phyloP scores from a whole-genome alignment of 1,140 invertebrate genomes.

The Aricia agestis region DNA sequence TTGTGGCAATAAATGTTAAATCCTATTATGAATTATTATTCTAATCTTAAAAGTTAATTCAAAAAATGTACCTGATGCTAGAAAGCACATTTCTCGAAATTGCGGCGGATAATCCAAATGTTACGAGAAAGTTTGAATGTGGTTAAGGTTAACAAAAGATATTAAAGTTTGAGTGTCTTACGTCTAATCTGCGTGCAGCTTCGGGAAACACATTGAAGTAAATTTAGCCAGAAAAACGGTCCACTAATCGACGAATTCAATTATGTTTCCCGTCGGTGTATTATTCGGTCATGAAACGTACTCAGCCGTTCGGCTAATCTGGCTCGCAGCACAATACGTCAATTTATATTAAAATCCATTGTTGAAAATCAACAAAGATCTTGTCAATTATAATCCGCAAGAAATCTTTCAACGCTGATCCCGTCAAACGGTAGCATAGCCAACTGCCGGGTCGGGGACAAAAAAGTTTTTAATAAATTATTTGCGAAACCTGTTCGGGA shows the following conservation, averaged over 20 bases:
- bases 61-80: neutral
- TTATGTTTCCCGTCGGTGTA: slow-evolving; percentile 47
- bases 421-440: slow-evolving; percentile 64
- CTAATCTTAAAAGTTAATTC: neutral
- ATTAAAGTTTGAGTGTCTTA: neutral
- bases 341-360: slow-evolving; percentile 64
- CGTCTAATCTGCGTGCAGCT: slow-evolving; percentile 4
- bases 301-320: slow-evolving; percentile 61
- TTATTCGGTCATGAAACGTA: slow-evolving; percentile 51
- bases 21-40: neutral
- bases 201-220: slow-evolving; percentile 45
- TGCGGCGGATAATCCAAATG: neutral
- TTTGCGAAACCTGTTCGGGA: slow-evolving; percentile 69
- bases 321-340: slow-evolving; percentile 48
- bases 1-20: neutral
- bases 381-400: slow-evolving; percentile 71
- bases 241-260: slow-evolving; percentile 38
- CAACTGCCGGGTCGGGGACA: slow-evolving; percentile 45
- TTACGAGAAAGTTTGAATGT: neutral
- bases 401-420: slow-evolving; percentile 57
- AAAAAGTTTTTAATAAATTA: slow-evolving; percentile 73
- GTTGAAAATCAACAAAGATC: slow-evolving; percentile 67
- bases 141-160: neutral
- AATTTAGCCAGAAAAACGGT: slow-evolving; percentile 49
- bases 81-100: neutral